A percentile compares a stretch with the other conserved stretches of the same genome.
These are phyloP conservation scores for Copidosoma floridanum DNA, from an alignment of 1,140 invertebrate species.

Conservation along the genomic window DNA sequence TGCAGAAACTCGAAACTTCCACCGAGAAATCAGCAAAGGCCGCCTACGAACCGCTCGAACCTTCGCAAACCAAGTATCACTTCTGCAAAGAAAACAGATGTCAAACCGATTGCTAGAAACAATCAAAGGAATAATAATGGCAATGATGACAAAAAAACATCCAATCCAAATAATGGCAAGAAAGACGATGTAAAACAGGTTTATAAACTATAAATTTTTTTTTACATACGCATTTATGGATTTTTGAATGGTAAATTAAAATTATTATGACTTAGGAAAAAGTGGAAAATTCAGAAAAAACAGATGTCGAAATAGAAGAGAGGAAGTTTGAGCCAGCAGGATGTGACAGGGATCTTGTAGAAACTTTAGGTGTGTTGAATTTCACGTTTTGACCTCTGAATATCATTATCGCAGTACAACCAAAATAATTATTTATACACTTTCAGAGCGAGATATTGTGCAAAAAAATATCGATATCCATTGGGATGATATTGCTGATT, in stretches of 20 bases:
- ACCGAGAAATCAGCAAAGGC: constrained; percentile 52
- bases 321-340: constrained; percentile 88
- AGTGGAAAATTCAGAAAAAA: constrained; percentile 66
- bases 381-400: constrained; percentile 16
- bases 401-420: no score
- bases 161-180: constrained; percentile 37
- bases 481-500: constrained; percentile 97
- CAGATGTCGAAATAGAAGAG: constrained; percentile 73
- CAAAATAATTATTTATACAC: no score
- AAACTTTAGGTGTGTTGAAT: constrained; percentile 72
- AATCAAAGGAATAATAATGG: constrained; percentile 40
- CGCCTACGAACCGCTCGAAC: constrained; percentile 50
- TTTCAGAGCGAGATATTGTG: constrained; percentile 91
- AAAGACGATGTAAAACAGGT: constrained; percentile 54
- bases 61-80: constrained; percentile 48
- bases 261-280: constrained; percentile 51
- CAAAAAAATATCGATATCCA: constrained; percentile 96
- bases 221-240: background rate
- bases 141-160: constrained; percentile 61
- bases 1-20: constrained; percentile 44
- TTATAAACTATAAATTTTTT: background rate
- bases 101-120: constrained; percentile 46
- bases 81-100: constrained; percentile 43
- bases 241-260: constrained; percentile 1
- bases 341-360: constrained; percentile 90